These are phyloP conservation scores for Pentalonia nigronervosa DNA, from an alignment of 1,140 invertebrate genomes.

Conservation along the genomic window DNA sequence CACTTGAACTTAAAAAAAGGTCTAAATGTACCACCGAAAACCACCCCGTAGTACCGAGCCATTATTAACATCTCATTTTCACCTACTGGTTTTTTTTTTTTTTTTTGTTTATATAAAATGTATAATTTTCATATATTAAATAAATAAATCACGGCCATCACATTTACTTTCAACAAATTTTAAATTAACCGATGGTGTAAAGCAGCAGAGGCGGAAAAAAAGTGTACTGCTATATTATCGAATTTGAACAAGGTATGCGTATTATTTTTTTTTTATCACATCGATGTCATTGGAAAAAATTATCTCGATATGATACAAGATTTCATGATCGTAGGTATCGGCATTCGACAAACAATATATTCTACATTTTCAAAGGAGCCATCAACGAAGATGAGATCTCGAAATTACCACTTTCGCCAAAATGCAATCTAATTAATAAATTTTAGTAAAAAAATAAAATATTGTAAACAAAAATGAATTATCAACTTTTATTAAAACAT, in stretches of 20 bases:
- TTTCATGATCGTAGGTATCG: neutral
- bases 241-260: too few species aligned
- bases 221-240: neutral
- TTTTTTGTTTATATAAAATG: neutral
- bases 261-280: neutral
- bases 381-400: too few species aligned
- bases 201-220: neutral
- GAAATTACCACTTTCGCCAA: too few species aligned
- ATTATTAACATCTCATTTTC: neutral
- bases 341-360: too few species aligned
- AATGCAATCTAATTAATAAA: too few species aligned
- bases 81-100: neutral
- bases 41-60: too few species aligned
- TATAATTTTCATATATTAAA: neutral
- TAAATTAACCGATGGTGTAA: neutral
- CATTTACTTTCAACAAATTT: neutral
- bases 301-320: neutral
- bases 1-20: too few species aligned
- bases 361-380: too few species aligned
- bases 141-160: neutral
- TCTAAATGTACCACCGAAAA: neutral
- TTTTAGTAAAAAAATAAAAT: too few species aligned
- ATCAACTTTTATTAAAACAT: too few species aligned
- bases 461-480: too few species aligned
- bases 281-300: neutral